Conservation (phyloP, 1,140 invertebrate genomes). For the Ceratoteleas bidentatus region DNA sequence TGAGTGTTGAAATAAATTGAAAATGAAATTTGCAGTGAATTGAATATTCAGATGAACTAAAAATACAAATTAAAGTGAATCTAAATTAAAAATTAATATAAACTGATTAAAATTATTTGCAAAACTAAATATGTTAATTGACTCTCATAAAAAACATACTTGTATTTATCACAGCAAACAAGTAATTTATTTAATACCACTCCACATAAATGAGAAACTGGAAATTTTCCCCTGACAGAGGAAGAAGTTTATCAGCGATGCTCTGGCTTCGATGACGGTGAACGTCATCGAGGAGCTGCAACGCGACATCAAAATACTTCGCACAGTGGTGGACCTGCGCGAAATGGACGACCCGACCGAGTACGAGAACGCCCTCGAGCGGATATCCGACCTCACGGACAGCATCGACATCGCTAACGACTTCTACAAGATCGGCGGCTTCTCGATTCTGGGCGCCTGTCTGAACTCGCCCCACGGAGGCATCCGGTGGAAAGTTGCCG, state of each 20-base stretch:
- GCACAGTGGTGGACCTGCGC: constrained; percentile 80
- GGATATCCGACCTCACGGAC: constrained; percentile 85
- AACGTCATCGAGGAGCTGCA: constrained; percentile 85
- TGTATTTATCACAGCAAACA: no score
- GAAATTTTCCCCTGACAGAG: constrained; percentile 79
- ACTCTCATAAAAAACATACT: no score
- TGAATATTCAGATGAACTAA: no score
- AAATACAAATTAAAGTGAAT: no score
- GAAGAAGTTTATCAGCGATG: constrained; percentile 86
- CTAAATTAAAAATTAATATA: no score
- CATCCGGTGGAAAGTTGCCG: constrained; percentile 84
- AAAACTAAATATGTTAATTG: no score
- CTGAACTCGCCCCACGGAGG: constrained; percentile 84
- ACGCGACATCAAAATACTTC: constrained; percentile 83
- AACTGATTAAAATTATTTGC: no score
- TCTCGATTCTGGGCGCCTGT: constrained; percentile 85
- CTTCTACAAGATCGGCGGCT: constrained; percentile 91
- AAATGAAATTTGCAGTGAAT: no score
- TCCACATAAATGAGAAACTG: no score
- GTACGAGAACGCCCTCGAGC: constrained; percentile 83
- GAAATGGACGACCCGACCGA: constrained; percentile 82
- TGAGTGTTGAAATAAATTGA: no score
- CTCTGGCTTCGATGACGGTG: constrained; percentile 85
- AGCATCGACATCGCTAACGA: constrained; percentile 89
- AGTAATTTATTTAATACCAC: no score